These are phyloP conservation scores for Drosophila dunni DNA, from an alignment of 1,140 invertebrate genomes.

Conservation along the genomic window DNA sequence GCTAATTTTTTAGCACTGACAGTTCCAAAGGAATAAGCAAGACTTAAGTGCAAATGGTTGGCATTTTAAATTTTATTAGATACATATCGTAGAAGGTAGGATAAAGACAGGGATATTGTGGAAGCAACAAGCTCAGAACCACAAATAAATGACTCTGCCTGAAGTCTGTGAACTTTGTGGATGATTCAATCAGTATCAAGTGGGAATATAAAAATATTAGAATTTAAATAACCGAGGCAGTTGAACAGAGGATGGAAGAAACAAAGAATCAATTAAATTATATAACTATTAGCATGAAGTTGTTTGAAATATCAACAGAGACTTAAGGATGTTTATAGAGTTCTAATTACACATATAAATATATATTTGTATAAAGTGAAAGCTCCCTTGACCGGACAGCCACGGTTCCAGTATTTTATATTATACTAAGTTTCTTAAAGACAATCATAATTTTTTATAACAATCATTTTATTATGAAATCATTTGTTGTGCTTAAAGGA, in stretches of 20 bases:
- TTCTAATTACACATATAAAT: too few species aligned
- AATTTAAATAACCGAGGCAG: too few species aligned
- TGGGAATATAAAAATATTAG: neutral
- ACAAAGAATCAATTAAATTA: too few species aligned
- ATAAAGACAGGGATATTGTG: slow-evolving; percentile 25
- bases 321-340: too few species aligned
- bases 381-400: too few species aligned
- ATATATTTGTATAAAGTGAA: too few species aligned
- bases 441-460: neutral
- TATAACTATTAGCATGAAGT: too few species aligned
- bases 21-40: slow-evolving; percentile 19
- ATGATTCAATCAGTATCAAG: slow-evolving; percentile 5
- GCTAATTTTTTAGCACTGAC: slow-evolving; percentile 76
- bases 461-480: neutral
- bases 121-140: slow-evolving; percentile 42
- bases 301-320: too few species aligned
- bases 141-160: slow-evolving; percentile 37
- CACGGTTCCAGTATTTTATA: too few species aligned
- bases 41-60: slow-evolving; percentile 71
- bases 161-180: slow-evolving; percentile 26
- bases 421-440: too few species aligned
- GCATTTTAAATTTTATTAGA: slow-evolving; percentile 78
- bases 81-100: slow-evolving; percentile 34
- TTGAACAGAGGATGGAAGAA: too few species aligned
- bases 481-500: neutral